phyloP scores from a whole-genome alignment of 2,113 vertebrate species.

The Tonatia bakeri region DNA sequence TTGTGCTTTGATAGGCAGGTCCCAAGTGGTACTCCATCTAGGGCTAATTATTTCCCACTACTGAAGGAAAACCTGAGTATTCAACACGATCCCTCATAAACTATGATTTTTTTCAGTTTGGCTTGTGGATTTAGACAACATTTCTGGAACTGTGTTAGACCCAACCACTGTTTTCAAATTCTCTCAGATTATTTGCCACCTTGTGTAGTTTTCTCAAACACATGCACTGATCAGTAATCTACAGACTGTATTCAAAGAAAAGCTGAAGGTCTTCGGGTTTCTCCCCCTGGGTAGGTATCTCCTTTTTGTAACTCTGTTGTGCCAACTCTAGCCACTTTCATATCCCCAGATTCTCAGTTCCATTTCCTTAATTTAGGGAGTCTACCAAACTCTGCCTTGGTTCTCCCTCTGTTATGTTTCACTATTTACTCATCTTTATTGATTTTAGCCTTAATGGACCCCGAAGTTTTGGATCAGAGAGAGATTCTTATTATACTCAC shows the following conservation, averaged over 20 bases:
- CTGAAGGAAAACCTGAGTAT: background rate
- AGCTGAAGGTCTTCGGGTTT: background rate
- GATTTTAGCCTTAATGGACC: background rate
- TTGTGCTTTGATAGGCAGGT: background rate
- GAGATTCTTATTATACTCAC: background rate
- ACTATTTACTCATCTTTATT: constrained; percentile 8
- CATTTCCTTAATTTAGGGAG: background rate
- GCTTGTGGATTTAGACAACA: background rate
- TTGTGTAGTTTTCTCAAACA: background rate
- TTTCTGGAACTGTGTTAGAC: background rate
- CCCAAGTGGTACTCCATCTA: background rate
- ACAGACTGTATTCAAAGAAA: background rate
- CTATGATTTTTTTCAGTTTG: background rate
- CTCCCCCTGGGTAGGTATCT: background rate
- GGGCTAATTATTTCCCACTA: background rate
- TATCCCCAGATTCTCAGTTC: background rate
- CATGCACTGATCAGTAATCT: background rate
- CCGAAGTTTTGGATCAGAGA: background rate
- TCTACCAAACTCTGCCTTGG: background rate
- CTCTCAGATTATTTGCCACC: background rate
- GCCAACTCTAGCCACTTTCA: background rate
- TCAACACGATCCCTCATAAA: background rate
- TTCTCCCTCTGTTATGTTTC: background rate
- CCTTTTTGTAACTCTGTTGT: background rate
- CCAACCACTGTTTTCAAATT: background rate